These are phyloP conservation scores for Diuraphis noxia DNA, from an alignment of 1,140 invertebrate species.

Conservation along the genomic window DNA sequence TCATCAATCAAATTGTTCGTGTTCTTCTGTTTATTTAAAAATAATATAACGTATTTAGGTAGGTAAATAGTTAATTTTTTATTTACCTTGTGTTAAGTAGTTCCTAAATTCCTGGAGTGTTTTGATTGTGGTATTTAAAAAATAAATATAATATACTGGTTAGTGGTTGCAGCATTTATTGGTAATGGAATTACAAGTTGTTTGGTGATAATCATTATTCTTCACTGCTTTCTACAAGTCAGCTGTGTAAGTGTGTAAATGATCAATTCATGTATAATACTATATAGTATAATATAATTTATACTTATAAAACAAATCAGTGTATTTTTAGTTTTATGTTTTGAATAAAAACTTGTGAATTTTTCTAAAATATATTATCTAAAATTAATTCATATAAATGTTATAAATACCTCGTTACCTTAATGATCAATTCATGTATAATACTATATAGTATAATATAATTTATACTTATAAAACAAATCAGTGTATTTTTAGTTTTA, in stretches of 20 bases:
- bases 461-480: background rate
- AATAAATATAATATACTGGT: background rate
- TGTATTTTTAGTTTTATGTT: background rate
- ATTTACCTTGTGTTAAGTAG: background rate
- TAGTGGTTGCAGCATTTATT: background rate
- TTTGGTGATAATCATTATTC: background rate
- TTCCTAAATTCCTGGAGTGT: background rate
- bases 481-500: background rate
- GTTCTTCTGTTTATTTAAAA: background rate
- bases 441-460: too few relatives aligned
- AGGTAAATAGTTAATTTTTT: background rate
- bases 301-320: background rate
- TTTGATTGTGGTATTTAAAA: background rate
- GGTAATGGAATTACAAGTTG: constrained; percentile 9
- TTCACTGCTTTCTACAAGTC: background rate
- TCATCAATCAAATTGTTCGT: background rate
- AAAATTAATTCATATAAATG: too few relatives aligned
- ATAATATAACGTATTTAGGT: background rate
- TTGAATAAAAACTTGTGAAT: background rate
- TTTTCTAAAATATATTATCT: background rate
- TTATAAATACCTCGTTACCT: too few relatives aligned
- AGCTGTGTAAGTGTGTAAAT: background rate
- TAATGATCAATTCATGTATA: background rate
- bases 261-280: background rate
- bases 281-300: too few relatives aligned